Evolutionary conservation across 2,888 invertebrate species (phyloP).

Genomic region (Antheraea assamensis): DNA sequence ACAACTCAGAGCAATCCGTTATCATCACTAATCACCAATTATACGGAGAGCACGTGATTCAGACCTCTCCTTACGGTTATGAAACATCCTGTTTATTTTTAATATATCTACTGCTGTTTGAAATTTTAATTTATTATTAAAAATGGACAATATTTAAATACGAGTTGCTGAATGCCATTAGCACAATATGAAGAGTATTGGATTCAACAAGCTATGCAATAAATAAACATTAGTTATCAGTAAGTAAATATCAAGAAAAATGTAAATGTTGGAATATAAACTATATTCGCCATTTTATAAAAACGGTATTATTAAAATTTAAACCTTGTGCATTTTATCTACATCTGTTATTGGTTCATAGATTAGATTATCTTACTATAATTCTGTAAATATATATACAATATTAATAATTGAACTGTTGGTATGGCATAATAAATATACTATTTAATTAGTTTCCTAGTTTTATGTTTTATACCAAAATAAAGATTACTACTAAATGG

Average conservation of each 20-base stretch:
- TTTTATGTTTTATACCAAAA: too few species aligned
- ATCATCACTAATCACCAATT: slow-evolving; percentile 23
- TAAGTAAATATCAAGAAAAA: neutral
- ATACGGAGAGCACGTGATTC: slow-evolving; percentile 27
- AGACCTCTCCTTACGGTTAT: slow-evolving; percentile 25
- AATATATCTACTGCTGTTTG: neutral
- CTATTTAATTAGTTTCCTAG: too few species aligned
- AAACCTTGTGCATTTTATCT: neutral
- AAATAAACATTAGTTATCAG: neutral
- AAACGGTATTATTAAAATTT: neutral
- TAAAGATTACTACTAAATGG: too few species aligned
- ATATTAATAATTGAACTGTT: too few species aligned
- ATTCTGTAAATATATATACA: neutral
- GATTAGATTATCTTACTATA: neutral
- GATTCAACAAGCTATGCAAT: neutral
- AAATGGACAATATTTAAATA: neutral
- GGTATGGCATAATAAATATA: too few species aligned
- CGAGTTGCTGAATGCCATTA: neutral
- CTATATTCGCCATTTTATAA: neutral
- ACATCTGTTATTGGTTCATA: too few species aligned
- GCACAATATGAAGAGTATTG: neutral
- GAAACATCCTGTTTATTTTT: slow-evolving; percentile 20
- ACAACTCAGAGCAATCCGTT: slow-evolving; percentile 24
- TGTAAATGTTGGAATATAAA: neutral
- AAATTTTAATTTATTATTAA: neutral